Evolutionary conservation across 2,113 vertebrate species (phyloP), one percentile per base, ranked within the genome.

Genomic region (Brienomyrus brachyistius): DNA sequence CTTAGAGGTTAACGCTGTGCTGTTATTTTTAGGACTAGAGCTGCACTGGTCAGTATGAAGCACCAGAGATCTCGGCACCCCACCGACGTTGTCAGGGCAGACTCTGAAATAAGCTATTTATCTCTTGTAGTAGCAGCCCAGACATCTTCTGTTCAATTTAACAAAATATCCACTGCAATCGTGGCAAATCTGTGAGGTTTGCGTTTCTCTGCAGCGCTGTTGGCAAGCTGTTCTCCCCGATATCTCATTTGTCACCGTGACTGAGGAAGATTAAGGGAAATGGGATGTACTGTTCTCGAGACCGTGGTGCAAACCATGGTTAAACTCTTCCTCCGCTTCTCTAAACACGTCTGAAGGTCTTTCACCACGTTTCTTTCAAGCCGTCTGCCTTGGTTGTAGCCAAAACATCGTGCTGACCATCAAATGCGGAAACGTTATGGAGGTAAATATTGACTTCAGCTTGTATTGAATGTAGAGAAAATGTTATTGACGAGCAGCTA

Each of bases 11-110:
- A 91, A 91, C 90, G 91, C 17, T 59, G 89, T 91, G n/a, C 43
- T 40, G 92, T 92, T 95, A 95, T 95, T 95, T 95, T 92, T 94
- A 94, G 93, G 43, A 83, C 83, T 66, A 86, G 86, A 90, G 90
- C 91, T 89, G 89, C 89, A 87, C 91, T 23, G 90, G 90, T 91
- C 91, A 90, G 90, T 92, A 43, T 66, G 88, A 93, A 90, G 88
- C 91, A 92, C 92, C 93, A 88, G 91, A 94, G 91, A 91, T 90
- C 93, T 92, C 89, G 87, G 50, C 86, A 82, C 89, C 59, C 87
- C 5, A 27, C 50, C 15, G 82, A 6, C 48, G 59, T 35, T 23
- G 77, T 27, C 40, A 23, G 8, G 47, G 56, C 11, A n/a, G 88
- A 50, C 56, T 56, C 89, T 88, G 35, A 84, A 92, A 91, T 70